Base-by-base conservation (phyloP, 2,113 vertebrate genomes). In the Phodopus roborovskii region DNA sequence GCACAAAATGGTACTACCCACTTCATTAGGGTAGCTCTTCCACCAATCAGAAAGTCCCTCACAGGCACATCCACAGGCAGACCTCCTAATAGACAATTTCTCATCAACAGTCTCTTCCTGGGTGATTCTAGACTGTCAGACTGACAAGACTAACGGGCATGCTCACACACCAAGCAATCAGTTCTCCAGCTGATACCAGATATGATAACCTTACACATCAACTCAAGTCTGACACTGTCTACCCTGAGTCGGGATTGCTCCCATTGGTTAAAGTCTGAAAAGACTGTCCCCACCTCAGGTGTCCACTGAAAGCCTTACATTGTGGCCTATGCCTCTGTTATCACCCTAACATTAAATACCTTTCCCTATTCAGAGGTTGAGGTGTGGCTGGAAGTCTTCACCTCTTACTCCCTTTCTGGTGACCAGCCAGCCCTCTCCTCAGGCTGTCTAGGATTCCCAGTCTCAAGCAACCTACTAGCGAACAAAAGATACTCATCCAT, bases 131-230 rank as follows among this genome's bases (percentile, higher is more conserved):
- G 60, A 85, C 4, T 33, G 60, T 66, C 62, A 48, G 22, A 9
- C 42, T 85, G 42, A 48, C 42, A 48, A 45, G 45, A 85, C 58
- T 62, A 26, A 62, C 9, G 0, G 17, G 2, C 33, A 56, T 19
- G 22, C 15, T 62, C 13, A 33, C 10, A 42, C 13, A 50, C 20
- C 58, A 1, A 20, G 20, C n/a, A 3, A 3, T 48, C 48, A 10
- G 10, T 8, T 36, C 66, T 95, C 28, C 30, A 48, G 78, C 13
- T 5, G 20, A 48, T 33, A 53, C 5, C 58, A 28, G 26, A 33
- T 39, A 11, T 3, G 20, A 30, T 22, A 1, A 1, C 8, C 7
- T 39, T 11, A 8, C 16, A 28, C 16, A 12, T 36, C 1, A 78
- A 15, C 36, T 74, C 3, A 2, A 30, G 42, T 13, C 53, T 75